Evolutionary conservation across 1,140 invertebrate genomes (phyloP), one percentile per base, ranked within the genome.

Genomic region (Chironomus striatipennis): DNA sequence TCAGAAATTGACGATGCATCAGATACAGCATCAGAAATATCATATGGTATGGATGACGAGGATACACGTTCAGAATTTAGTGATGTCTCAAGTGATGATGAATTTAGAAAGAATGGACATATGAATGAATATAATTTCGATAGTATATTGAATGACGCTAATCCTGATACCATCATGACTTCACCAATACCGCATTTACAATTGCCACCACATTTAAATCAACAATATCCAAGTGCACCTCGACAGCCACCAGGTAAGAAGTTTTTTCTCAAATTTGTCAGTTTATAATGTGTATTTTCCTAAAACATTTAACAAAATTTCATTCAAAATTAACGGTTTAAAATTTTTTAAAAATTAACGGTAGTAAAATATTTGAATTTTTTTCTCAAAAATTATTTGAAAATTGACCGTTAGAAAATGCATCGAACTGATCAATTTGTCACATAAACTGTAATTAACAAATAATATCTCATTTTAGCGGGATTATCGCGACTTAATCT

Each of bases 1-100:
- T 75, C 75, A 79, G 74, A 75, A 79, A 24, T 47, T 78, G 74
- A 78, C 79, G 76, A 79, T 79, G 73, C 47, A 15, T 12, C 77
- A 81, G 4, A 79, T 34, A 24, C 78, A 1, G 76, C 77, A 24
- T 80, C 82, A 7, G 83, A 81, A 1, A 79, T 83, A n/a, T 81
- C 81, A 3, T 84, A 80, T 15, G 0, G 12, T 78, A 75, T 74
- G 6, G 77, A 79, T 43, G 76, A 83, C 21, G 0, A 79, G 75
- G 80, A 83, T 74, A 77, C 79, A 78, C 77, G 79, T 74, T 76
- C 76, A 76, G 74, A 76, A 76, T 77, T 74, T 42, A 17, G 74
- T 77, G 75, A 73, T 57, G n/a, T 57, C 42, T 73, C 73, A 75
- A 20, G 34, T 43, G n/a, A 77, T 73, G 43, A 73, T 75, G 57